Evolutionary conservation across 2,888 invertebrate genomes (phyloP).

Genomic region (Hypomecis punctinalis): DNA sequence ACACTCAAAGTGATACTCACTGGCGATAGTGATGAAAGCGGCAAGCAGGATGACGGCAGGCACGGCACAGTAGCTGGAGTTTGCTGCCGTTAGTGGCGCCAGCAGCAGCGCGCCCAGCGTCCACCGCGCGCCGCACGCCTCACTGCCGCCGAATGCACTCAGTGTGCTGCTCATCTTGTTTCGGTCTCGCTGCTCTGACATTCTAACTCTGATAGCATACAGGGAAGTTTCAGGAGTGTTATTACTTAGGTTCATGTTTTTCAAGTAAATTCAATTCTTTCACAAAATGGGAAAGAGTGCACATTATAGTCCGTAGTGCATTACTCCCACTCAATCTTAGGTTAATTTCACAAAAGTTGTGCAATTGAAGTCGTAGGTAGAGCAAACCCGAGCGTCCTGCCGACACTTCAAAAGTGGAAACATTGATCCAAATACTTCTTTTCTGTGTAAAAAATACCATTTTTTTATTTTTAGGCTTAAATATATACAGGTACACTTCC

Average conservation of each 20-base stretch:
- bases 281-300: no score
- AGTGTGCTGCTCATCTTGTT: conserved; percentile 63
- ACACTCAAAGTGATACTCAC: conserved; percentile 59
- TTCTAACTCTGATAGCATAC: conserved; percentile 30
- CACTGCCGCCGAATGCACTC: conserved; percentile 64
- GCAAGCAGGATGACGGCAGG: conserved; percentile 83
- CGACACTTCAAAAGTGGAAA: background rate
- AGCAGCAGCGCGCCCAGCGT: conserved; percentile 85
- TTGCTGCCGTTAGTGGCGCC: conserved; percentile 85
- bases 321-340: no score
- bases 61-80: conserved; percentile 85
- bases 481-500: background rate
- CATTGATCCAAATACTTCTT: background rate
- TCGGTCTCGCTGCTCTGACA: conserved; percentile 58
- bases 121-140: conserved; percentile 82
- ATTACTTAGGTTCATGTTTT: no score
- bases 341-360: no score
- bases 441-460: background rate
- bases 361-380: no score
- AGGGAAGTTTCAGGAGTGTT: no score
- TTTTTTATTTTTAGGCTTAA: background rate
- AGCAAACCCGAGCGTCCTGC: no score
- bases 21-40: conserved; percentile 79
- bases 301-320: no score
- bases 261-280: no score